Base-by-base conservation (phyloP, 2,888 invertebrate species). In the Pomacea canaliculata region DNA sequence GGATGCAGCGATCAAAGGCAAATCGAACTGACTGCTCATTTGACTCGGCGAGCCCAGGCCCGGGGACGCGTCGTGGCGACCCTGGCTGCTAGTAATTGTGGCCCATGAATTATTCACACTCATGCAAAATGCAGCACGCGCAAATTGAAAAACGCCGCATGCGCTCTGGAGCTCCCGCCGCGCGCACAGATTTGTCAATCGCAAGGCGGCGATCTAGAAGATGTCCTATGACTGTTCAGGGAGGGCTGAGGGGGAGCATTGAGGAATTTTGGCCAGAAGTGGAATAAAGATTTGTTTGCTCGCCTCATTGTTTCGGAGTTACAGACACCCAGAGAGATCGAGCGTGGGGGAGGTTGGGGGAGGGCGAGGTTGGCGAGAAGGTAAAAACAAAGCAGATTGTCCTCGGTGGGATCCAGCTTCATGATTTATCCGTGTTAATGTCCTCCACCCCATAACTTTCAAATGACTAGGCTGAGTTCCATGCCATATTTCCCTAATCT, bases 81-180 rank as follows among this genome's bases (percentile, higher is more conserved):
- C 70, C 69, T 23, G 63, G 73, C 63, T 67, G 62, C 56, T 62
- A 67, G 70, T 77, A 77, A 77, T 77, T 77, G 73, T 48, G 23
- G 51, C 59, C 62, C 73, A 77, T 77, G 73, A 77, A 77, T 77
- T 66, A 77, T 73, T 73, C 77, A 73, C 65, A n/a, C 73, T 78
- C 78, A 78, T 78, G 78, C 75, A 78, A 78, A 78, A 78, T 78
- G 75, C 78, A 78, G 72, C 75, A 75, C 71, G 46, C 27, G 76
- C 76, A 76, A 78, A 78, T 78, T 78, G 78, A 78, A 78, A 78
- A 71, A 75, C 69, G 72, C 73, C 66, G 70, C 73, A 65, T 70
- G 70, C 77, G 73, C 70, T 70, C 73, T 73, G n/a, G 48, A 27
- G 37, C 73, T 60, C 65, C 71, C 23, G 66, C 56, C 66, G 73